Percentiles rank a stretch among this genome's conserved stretches.
Evolutionary conservation across 2,113 vertebrate species (phyloP).

Genomic region (Gadus macrocephalus): DNA sequence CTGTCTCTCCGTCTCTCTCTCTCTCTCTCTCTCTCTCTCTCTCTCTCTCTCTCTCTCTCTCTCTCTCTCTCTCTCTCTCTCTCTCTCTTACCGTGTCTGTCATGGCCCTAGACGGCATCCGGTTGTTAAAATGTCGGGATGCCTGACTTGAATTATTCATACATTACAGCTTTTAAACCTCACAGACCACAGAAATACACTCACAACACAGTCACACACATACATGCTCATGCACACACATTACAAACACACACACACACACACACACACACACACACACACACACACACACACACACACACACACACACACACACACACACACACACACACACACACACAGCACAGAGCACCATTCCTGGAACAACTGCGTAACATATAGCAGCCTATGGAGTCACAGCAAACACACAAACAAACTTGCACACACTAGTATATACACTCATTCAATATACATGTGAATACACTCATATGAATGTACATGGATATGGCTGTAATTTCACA

Average conservation of each 20-base stretch:
- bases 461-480: too few relatives aligned
- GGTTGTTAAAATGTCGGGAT: conserved; percentile 54
- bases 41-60: conserved; percentile 1
- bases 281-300: too few relatives aligned
- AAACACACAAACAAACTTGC: too few relatives aligned
- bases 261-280: neutral
- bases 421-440: too few relatives aligned
- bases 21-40: neutral
- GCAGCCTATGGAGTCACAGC: too few relatives aligned
- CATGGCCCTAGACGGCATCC: conserved; percentile 41
- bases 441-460: too few relatives aligned
- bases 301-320: too few relatives aligned
- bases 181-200: conserved; percentile 32
- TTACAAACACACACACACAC: neutral
- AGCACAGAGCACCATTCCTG: too few relatives aligned
- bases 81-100: conserved; percentile 23
- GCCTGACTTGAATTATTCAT: conserved; percentile 62
- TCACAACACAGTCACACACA: conserved; percentile 3
- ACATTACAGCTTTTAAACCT: conserved; percentile 51
- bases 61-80: conserved; percentile 7
- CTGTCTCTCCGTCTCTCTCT: conserved; percentile 2
- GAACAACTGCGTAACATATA: too few relatives aligned
- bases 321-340: too few relatives aligned
- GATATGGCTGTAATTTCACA: too few relatives aligned
- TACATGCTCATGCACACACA: too few relatives aligned